Base-by-base conservation (phyloP, 2,888 invertebrate genomes). In the Pseudeuparius sepicola region DNA sequence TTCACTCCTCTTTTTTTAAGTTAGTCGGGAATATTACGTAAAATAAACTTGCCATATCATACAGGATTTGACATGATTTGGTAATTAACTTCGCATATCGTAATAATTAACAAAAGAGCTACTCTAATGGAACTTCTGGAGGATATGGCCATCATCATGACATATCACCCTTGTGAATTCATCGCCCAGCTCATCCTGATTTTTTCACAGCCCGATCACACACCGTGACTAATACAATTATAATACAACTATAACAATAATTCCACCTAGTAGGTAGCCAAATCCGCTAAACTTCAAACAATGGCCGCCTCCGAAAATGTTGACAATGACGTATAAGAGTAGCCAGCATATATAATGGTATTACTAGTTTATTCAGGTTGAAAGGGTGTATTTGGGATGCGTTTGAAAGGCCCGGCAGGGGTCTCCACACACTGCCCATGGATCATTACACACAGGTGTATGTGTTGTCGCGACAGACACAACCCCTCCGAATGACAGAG, bases 401-500 rank as follows among this genome's bases (percentile, higher is more conserved):
- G 36, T 40, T 28, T 44, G 48, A 56, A 55, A 55, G 49, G 51
- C 51, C 44, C 54, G 44, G 47, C 52, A 48, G 55, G 56, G 56
- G 54, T 56, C 56, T 52, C 53, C 53, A 51, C 53, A 55, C 52
- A 55, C 51, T 51, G 45, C 50, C 53, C 47, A 56, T 51, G 57
- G 55, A 58, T 59, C 59, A 59, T 58, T 59, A 55, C 57, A 53
- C 58, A 58, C 59, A 58, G 59, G 59, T 59, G 58, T 48, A 45
- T 43, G n/a, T n/a, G 42, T 39, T 46, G 45, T 46, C 49, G 49
- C 45, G 46, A 49, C 45, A 43, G 25, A 36, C 36, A 33, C 27
- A 27, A 36, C 43, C 44, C 38, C 37, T 42, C 31, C 39, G 35
- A n/a, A n/a, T n/a, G n/a, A n/a, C n/a, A n/a, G n/a, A n/a, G n/a